Evolutionary conservation across 1,140 invertebrate genomes (phyloP).

Genomic region (Pectinophora gossypiella): DNA sequence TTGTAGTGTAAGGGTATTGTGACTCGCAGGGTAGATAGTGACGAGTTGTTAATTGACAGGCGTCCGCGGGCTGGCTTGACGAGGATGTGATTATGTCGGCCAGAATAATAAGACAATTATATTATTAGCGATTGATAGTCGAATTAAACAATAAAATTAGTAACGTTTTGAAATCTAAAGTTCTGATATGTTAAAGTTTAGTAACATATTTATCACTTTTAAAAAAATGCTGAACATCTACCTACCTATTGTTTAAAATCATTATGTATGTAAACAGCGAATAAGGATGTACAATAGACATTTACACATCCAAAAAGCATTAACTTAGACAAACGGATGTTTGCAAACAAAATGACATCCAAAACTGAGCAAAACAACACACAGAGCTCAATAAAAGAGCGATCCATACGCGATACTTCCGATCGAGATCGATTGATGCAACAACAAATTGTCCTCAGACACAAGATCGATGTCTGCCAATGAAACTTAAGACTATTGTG

Average conservation of each 20-base stretch:
- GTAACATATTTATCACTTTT: no score
- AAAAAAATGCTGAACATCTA: no score
- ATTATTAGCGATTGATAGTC: no score
- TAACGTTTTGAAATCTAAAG: no score
- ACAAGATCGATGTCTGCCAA: not conserved
- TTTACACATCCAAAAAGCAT: not conserved
- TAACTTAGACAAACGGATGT: not conserved
- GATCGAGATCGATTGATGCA: not conserved
- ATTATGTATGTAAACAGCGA: not conserved
- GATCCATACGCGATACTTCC: not conserved
- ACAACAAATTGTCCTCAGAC: not conserved
- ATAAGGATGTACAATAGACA: not conserved
- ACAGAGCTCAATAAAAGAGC: not conserved
- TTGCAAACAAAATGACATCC: no score
- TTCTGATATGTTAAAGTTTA: no score
- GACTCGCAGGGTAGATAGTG: constrained; percentile 7
- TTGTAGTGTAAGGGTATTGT: no score
- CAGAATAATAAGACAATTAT: no score
- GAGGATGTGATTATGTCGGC: no score
- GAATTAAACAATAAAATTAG: no score
- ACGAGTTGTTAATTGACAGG: constrained; percentile 31
- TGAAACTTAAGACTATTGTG: not conserved
- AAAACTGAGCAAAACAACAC: not conserved
- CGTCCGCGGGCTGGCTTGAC: constrained; percentile 9
- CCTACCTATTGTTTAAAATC: not conserved